Conservation (phyloP, 2,888 invertebrate genomes). For the Eristalis pertinax region DNA sequence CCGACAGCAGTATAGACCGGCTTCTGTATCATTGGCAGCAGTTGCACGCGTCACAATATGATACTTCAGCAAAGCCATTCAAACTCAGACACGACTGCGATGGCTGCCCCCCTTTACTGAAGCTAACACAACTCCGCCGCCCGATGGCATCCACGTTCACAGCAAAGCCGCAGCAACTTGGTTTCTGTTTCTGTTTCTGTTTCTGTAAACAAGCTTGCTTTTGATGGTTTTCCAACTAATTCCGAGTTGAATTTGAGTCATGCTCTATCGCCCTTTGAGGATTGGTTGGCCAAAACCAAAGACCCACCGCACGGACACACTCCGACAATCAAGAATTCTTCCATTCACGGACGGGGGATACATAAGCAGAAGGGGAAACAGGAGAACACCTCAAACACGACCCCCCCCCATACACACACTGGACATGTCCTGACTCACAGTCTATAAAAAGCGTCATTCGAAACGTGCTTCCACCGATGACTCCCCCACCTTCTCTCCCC, state of each 20-base stretch:
- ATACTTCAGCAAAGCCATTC: too few species aligned
- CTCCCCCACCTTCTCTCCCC: not conserved
- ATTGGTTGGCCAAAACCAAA: not conserved
- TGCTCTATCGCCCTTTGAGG: not conserved
- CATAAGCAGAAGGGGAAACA: not conserved
- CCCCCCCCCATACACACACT: not conserved
- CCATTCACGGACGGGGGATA: not conserved
- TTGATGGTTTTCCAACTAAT: not conserved
- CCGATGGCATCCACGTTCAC: too few species aligned
- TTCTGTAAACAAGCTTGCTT: too few species aligned
- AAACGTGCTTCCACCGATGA: conserved; percentile 17
- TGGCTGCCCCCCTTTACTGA: not conserved
- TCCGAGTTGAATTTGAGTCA: not conserved
- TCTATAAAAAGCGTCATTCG: conserved; percentile 30
- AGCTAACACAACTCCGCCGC: too few species aligned
- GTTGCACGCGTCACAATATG: too few species aligned
- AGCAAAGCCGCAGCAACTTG: too few species aligned
- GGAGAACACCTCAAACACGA: not conserved
- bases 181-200: too few species aligned
- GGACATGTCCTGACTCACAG: conserved; percentile 34
- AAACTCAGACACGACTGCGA: not conserved
- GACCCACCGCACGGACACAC: not conserved
- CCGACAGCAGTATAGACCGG: too few species aligned
- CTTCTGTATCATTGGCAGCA: not conserved
- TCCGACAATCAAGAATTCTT: not conserved